Evolutionary conservation across 2,113 vertebrate species (phyloP).

Genomic region (Alosa alosa): DNA sequence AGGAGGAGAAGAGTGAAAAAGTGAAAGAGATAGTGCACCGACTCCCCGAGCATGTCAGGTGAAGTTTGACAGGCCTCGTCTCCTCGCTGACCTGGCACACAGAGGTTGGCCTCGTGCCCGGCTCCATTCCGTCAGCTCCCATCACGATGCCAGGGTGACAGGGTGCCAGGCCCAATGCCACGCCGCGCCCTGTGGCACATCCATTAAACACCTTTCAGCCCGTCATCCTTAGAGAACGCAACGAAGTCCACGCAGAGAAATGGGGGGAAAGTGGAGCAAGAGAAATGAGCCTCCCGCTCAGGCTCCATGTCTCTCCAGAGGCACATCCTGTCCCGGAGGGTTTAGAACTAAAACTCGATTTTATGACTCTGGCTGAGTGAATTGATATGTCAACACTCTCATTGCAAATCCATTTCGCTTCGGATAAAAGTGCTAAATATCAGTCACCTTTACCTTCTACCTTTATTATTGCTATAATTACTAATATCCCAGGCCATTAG

Average conservation of each 20-base stretch:
- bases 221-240: not conserved
- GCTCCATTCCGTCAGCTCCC: constrained; percentile 15
- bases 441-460: no score
- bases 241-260: not conserved
- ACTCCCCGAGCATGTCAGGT: not conserved
- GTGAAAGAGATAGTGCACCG: not conserved
- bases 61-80: not conserved
- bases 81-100: not conserved
- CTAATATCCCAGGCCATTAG: not conserved
- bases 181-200: not conserved
- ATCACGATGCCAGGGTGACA: constrained; percentile 2
- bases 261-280: not conserved
- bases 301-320: not conserved
- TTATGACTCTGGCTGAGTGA: not conserved
- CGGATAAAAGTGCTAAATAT: no score
- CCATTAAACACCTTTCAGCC: constrained; percentile 16
- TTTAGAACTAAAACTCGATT: not conserved
- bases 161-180: not conserved
- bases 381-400: not conserved
- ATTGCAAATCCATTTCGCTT: no score
- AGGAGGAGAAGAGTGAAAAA: not conserved
- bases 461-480: not conserved
- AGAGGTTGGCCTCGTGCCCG: not conserved
- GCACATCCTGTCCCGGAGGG: not conserved
- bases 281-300: not conserved